Conservation (phyloP, 2,888 invertebrate genomes). For the Hecatera dysodea region DNA sequence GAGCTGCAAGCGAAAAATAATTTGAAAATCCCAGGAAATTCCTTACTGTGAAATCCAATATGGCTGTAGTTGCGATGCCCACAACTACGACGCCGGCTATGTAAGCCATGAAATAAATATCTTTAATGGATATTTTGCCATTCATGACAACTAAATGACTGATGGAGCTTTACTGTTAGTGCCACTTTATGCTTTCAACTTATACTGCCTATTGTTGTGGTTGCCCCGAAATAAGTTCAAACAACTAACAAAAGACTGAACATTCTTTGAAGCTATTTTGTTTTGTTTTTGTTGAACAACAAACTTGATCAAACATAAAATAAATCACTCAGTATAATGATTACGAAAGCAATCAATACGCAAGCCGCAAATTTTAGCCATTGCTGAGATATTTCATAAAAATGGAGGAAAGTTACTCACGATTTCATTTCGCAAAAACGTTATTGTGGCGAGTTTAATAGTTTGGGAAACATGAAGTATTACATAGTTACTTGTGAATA, state of each 20-base stretch:
- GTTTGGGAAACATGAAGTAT: slow-evolving; percentile 49
- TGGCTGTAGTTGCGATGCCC: slow-evolving; percentile 62
- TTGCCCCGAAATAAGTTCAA: slow-evolving; percentile 35
- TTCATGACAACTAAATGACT: slow-evolving; percentile 75
- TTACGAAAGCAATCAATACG: slow-evolving; percentile 49
- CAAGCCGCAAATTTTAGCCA: slow-evolving; percentile 42
- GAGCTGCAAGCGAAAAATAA: slow-evolving; percentile 63
- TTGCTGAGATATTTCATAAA: slow-evolving; percentile 60
- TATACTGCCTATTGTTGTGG: slow-evolving; percentile 57
- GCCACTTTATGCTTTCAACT: slow-evolving; percentile 46
- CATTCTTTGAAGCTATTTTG: slow-evolving; percentile 34
- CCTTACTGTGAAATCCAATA: slow-evolving; percentile 72
- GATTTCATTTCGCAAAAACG: slow-evolving; percentile 63
- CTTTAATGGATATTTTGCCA: slow-evolving; percentile 78
- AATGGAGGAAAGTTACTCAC: slow-evolving; percentile 60
- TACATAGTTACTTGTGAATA: slow-evolving; percentile 28
- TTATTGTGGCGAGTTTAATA: slow-evolving; percentile 50
- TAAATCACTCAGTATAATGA: slow-evolving; percentile 34
- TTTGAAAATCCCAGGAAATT: slow-evolving; percentile 64
- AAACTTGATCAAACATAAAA: slow-evolving; percentile 37
- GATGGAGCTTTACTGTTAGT: slow-evolving; percentile 71
- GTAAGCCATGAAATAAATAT: slow-evolving; percentile 78
- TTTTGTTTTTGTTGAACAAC: slow-evolving; percentile 23
- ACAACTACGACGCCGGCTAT: slow-evolving; percentile 57
- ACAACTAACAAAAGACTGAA: slow-evolving; percentile 44